Percentiles rank a stretch among this genome's conserved stretches.
These are phyloP conservation scores for Unio pictorum DNA, from an alignment of 2,888 invertebrate species.

Conservation along the genomic window DNA sequence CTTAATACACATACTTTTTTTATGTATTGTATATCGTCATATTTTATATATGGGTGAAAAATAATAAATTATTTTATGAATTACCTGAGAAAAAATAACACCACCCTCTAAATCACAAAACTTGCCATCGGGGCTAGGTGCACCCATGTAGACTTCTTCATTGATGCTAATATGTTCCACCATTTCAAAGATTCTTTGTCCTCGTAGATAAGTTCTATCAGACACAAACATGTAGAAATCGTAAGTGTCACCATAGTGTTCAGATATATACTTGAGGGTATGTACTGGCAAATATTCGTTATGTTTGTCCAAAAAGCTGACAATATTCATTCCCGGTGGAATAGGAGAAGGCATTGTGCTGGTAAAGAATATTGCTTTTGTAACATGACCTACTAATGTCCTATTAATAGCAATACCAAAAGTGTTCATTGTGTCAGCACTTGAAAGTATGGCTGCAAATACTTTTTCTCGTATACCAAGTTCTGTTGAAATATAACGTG, in stretches of 20 bases:
- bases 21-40: too few species aligned
- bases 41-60: too few species aligned
- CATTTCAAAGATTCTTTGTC: slow-evolving; percentile 81
- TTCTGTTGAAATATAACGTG: slow-evolving; percentile 95
- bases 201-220: slow-evolving; percentile 89
- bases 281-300: slow-evolving; percentile 87
- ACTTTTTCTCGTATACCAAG: slow-evolving; percentile 92
- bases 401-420: slow-evolving; percentile 89
- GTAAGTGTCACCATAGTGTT: slow-evolving; percentile 90
- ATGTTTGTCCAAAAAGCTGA: slow-evolving; percentile 88
- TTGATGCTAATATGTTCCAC: slow-evolving; percentile 86
- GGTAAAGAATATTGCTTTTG: slow-evolving; percentile 87
- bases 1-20: too few species aligned
- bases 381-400: slow-evolving; percentile 87
- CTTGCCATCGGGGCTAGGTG: slow-evolving; percentile 67
- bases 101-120: slow-evolving; percentile 82
- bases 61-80: not conserved
- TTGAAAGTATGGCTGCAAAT: slow-evolving; percentile 87
- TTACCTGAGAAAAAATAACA: slow-evolving; percentile 84
- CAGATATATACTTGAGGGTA: slow-evolving; percentile 89
- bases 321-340: slow-evolving; percentile 75
- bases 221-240: slow-evolving; percentile 93
- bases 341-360: slow-evolving; percentile 39
- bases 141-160: slow-evolving; percentile 87
- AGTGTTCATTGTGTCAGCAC: slow-evolving; percentile 73